Percentiles rank a stretch among this genome's conserved stretches.
phyloP scores from a whole-genome alignment of 2,797 vertebrate genomes.

The Tapirus indicus region DNA sequence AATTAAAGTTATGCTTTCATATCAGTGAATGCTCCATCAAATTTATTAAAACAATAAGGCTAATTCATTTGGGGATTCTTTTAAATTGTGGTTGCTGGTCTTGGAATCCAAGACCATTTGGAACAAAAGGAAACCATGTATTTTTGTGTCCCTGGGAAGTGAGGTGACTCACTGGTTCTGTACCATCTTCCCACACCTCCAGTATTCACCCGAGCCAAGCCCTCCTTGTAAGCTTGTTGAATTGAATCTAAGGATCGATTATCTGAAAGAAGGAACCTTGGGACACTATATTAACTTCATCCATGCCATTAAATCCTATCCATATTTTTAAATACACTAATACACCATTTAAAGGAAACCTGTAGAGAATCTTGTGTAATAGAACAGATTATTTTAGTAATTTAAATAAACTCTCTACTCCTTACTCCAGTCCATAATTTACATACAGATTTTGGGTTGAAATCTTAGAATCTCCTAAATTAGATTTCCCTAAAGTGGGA shows the following conservation, averaged over 20 bases:
- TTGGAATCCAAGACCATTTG: constrained; percentile 17
- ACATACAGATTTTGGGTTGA: constrained; percentile 24
- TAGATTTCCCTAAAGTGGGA: constrained; percentile 5
- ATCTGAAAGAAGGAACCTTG: neutral
- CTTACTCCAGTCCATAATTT: neutral
- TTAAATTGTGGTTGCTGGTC: neutral
- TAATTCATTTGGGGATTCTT: constrained; percentile 39
- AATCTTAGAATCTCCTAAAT: constrained; percentile 5
- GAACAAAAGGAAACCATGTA: constrained; percentile 38
- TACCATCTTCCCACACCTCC: neutral
- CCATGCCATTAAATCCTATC: constrained; percentile 2
- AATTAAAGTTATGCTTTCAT: constrained; percentile 69
- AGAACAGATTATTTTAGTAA: neutral
- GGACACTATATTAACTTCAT: constrained; percentile 30
- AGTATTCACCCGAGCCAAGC: constrained; percentile 2
- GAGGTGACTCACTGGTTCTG: neutral
- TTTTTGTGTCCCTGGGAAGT: neutral
- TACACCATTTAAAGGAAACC: constrained; percentile 24
- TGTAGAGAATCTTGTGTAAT: constrained; percentile 45
- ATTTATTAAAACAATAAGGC: constrained; percentile 60
- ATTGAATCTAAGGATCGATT: neutral
- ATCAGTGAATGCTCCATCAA: constrained; percentile 46
- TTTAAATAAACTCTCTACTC: constrained; percentile 30
- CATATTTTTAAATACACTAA: constrained; percentile 51
- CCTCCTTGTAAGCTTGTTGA: neutral